phyloP scores from a whole-genome alignment of 2,113 vertebrate genomes.

The Stercorarius parasiticus region DNA sequence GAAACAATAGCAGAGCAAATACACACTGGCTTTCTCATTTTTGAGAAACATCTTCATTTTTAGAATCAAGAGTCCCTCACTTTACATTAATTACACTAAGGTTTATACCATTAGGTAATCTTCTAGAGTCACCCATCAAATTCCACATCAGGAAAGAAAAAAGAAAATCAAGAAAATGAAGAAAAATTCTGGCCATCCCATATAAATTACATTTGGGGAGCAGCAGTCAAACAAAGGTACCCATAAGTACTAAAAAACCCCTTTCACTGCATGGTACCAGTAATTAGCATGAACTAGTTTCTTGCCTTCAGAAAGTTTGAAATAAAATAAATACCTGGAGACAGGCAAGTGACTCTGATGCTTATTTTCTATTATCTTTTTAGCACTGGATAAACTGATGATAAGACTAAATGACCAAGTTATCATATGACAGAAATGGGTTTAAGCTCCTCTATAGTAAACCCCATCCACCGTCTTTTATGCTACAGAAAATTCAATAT shows the following conservation, averaged over 20 bases:
- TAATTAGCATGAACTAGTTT: neutral
- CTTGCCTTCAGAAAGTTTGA: neutral
- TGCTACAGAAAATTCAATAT: neutral
- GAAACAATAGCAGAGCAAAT: neutral
- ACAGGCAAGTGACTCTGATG: neutral
- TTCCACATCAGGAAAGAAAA: neutral
- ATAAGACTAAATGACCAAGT: neutral
- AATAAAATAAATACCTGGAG: neutral
- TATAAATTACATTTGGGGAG: neutral
- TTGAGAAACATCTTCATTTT: neutral
- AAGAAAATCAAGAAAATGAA: neutral
- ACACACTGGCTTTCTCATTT: neutral
- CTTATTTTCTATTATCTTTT: neutral
- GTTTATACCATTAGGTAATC: neutral
- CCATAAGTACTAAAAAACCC: fast-evolving
- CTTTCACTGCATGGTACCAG: neutral
- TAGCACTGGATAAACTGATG: neutral
- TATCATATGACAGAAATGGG: neutral
- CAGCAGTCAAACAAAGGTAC: neutral
- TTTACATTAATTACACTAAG: neutral
- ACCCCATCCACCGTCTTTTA: neutral
- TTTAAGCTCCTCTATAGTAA: neutral
- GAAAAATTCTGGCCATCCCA: neutral
- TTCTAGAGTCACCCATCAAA: neutral
- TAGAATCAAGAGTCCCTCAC: neutral